A percentile compares a stretch with the other conserved stretches of the same genome.
Evolutionary conservation across 92 coral and sea anemone species (phyloP).

Genomic region (Epizoanthus ramosus): DNA sequence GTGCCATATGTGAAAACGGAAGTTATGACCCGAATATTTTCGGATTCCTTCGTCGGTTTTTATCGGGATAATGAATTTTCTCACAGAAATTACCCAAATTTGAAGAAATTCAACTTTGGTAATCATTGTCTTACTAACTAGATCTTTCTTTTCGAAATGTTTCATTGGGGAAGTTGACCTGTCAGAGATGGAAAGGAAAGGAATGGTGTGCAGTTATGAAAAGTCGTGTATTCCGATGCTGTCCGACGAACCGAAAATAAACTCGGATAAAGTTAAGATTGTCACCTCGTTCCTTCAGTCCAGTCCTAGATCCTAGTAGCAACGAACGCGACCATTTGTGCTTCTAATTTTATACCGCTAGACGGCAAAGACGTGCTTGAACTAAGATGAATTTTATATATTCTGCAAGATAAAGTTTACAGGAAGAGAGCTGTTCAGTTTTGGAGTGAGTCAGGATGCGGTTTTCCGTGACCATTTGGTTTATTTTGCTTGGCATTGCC

Average conservation of each 20-base stretch:
- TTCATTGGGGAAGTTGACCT: too few species aligned
- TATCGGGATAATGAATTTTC: not conserved
- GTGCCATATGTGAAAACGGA: not conserved
- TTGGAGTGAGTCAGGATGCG: slow-evolving; percentile 22
- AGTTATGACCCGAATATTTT: not conserved
- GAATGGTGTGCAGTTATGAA: not conserved
- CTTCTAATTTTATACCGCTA: not conserved
- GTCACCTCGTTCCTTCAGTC: not conserved
- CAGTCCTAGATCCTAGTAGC: not conserved
- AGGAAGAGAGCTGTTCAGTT: not conserved
- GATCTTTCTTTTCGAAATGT: too few species aligned
- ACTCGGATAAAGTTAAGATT: not conserved
- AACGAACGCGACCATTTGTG: not conserved
- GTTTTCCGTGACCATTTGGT: slow-evolving; percentile 26
- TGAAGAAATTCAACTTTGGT: not conserved
- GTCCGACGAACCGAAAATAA: slow-evolving; percentile 1
- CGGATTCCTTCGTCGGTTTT: slow-evolving; percentile 14
- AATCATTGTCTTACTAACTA: not conserved
- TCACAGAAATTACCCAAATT: not conserved
- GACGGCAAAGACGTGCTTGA: not conserved
- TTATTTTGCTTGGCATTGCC: slow-evolving; percentile 16
- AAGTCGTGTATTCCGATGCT: slow-evolving; percentile 33
- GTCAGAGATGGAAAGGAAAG: too few species aligned
- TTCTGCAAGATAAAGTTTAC: not conserved
- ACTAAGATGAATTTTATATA: not conserved